These are phyloP conservation scores for Caenorhabditis sulstoni DNA, from an alignment of 2,888 invertebrate genomes.

Conservation along the genomic window DNA sequence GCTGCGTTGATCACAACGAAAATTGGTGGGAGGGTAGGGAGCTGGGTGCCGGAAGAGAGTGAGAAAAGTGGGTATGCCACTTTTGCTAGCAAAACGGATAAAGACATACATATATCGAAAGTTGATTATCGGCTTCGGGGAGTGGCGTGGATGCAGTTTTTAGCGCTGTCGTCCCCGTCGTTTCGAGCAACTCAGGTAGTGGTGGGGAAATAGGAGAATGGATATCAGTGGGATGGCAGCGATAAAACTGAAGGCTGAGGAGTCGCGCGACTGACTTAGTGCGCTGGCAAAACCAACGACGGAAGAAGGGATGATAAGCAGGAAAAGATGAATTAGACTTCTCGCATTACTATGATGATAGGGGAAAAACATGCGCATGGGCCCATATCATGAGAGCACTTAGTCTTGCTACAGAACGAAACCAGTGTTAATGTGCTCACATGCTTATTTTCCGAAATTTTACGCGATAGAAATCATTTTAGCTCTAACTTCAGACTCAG, in stretches of 20 bases:
- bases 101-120: slow-evolving; percentile 56
- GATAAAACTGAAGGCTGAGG: slow-evolving; percentile 40
- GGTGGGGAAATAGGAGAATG: not conserved
- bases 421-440: no score
- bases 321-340: slow-evolving; percentile 58
- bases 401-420: slow-evolving; percentile 5
- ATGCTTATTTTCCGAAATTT: no score
- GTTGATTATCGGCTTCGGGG: slow-evolving; percentile 47
- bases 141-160: slow-evolving; percentile 22
- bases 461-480: no score
- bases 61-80: slow-evolving; percentile 1
- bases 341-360: slow-evolving; percentile 37
- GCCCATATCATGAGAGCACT: slow-evolving; percentile 40
- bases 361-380: slow-evolving; percentile 42
- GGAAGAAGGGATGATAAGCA: slow-evolving; percentile 50
- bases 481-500: not conserved
- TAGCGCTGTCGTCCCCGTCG: slow-evolving; percentile 5
- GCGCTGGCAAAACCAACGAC: slow-evolving; percentile 26
- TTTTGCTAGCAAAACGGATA: slow-evolving; percentile 39
- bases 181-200: slow-evolving; percentile 22
- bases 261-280: slow-evolving; percentile 50
- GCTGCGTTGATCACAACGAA: not conserved
- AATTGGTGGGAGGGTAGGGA: no score
- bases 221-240: slow-evolving; percentile 8
- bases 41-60: not conserved